Evolutionary conservation across 1,140 invertebrate species (phyloP).

Genomic region (Zaprionus nigranus): DNA sequence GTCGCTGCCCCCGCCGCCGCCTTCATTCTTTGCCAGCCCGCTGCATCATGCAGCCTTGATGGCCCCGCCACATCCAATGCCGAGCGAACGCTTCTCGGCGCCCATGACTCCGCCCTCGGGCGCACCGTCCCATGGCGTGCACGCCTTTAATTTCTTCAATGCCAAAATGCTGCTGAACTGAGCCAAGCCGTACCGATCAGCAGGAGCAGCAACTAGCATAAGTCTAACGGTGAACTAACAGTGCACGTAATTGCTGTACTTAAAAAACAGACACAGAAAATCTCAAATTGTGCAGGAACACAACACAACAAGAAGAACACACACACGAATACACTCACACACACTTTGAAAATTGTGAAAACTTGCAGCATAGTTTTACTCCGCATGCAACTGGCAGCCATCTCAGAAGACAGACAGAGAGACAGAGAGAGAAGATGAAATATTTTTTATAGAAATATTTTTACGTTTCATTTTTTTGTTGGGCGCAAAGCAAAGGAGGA

Average conservation of each 20-base stretch:
- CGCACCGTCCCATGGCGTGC: slow-evolving; percentile 33
- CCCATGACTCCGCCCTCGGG: slow-evolving; percentile 40
- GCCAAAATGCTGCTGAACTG: slow-evolving; percentile 76
- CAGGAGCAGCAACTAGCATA: slow-evolving; percentile 23
- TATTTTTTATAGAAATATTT: slow-evolving; percentile 72
- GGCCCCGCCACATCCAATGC: slow-evolving; percentile 56
- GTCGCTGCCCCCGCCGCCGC: slow-evolving; percentile 23
- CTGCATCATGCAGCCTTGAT: slow-evolving; percentile 58
- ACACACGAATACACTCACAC: slow-evolving; percentile 8
- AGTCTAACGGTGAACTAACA: slow-evolving; percentile 44
- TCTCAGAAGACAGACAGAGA: slow-evolving; percentile 1
- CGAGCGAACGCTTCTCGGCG: slow-evolving; percentile 23
- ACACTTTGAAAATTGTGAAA: slow-evolving; percentile 1
- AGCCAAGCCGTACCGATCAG: background rate
- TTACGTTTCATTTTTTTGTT: slow-evolving; percentile 26
- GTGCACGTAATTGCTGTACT: slow-evolving; percentile 79
- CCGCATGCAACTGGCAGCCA: slow-evolving; percentile 29
- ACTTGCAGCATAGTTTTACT: slow-evolving; percentile 21
- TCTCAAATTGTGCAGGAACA: slow-evolving; percentile 80
- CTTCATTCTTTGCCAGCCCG: slow-evolving; percentile 40
- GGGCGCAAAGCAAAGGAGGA: slow-evolving; percentile 4
- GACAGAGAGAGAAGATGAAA: slow-evolving; percentile 36
- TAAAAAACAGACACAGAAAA: slow-evolving; percentile 59
- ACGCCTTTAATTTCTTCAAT: slow-evolving; percentile 77
- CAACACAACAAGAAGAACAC: slow-evolving; percentile 37